Conservation (phyloP, 2,888 invertebrate species). For the Holacanthella duospinosa region DNA sequence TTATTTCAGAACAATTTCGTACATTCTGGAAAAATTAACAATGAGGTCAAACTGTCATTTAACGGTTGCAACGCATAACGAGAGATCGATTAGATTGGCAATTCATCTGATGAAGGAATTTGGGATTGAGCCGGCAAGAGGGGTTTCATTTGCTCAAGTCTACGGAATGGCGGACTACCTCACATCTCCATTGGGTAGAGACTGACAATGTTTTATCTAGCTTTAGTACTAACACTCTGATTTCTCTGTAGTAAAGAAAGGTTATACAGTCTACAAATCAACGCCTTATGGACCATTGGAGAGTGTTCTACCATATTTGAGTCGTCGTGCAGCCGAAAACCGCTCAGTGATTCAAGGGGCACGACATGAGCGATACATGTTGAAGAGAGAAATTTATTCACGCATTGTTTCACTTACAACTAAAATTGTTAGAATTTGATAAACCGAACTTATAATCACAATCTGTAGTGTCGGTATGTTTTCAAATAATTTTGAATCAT, state of each 20-base stretch:
- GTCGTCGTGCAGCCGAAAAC: slow-evolving; percentile 44
- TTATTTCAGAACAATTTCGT: slow-evolving; percentile 22
- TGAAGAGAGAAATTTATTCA: slow-evolving; percentile 36
- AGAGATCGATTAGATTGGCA: slow-evolving; percentile 40
- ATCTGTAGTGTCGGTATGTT: no score
- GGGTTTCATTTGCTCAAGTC: slow-evolving; percentile 44
- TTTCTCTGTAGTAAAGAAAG: slow-evolving; percentile 38
- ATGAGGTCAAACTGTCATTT: slow-evolving; percentile 32
- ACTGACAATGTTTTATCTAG: not conserved
- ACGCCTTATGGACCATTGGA: slow-evolving; percentile 43
- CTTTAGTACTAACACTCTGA: not conserved
- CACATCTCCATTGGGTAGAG: slow-evolving; percentile 43
- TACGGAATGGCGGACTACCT: slow-evolving; percentile 47
- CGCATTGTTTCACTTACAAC: no score
- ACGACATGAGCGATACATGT: slow-evolving; percentile 41
- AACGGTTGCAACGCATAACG: slow-evolving; percentile 46
- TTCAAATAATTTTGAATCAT: no score
- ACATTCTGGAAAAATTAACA: slow-evolving; percentile 22
- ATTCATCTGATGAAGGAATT: slow-evolving; percentile 38
- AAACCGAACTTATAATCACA: no score
- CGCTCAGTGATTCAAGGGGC: slow-evolving; percentile 42
- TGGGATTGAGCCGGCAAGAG: slow-evolving; percentile 34
- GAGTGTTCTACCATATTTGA: slow-evolving; percentile 41
- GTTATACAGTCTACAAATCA: slow-evolving; percentile 44
- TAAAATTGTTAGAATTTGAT: no score